Evolutionary conservation across 2,113 vertebrate genomes (phyloP).

Genomic region (Athene cunicularia): DNA sequence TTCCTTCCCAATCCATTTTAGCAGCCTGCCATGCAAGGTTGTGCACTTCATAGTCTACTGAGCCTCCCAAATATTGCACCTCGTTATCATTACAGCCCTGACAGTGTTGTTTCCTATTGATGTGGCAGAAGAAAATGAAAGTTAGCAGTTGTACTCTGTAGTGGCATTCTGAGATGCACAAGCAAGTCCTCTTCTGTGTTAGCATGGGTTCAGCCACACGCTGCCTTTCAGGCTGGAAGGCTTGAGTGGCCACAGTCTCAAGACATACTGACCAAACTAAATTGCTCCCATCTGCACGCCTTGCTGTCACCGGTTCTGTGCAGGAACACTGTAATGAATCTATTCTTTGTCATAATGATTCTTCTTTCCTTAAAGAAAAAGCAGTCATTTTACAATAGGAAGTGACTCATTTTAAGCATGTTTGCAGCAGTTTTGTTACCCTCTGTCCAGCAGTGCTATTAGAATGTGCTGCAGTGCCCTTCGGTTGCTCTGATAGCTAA

Average conservation of each 20-base stretch:
- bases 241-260: background rate
- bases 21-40: slow-evolving; percentile 33
- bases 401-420: background rate
- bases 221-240: background rate
- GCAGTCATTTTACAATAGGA: background rate
- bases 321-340: background rate
- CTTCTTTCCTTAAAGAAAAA: slow-evolving; percentile 28
- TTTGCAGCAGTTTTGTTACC: background rate
- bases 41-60: slow-evolving; percentile 34
- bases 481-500: background rate
- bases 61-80: background rate
- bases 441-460: background rate
- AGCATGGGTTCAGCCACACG: background rate
- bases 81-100: slow-evolving; percentile 1
- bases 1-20: slow-evolving; percentile 26
- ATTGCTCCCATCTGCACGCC: background rate
- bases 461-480: slow-evolving; percentile 9
- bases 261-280: background rate
- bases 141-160: background rate
- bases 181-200: background rate
- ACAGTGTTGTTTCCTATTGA: background rate
- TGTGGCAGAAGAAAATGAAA: background rate
- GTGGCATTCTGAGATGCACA: background rate
- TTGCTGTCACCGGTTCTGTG: background rate
- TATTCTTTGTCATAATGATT: background rate